Conservation (phyloP, 2,113 vertebrate genomes). For the Orthonyx spaldingii region DNA sequence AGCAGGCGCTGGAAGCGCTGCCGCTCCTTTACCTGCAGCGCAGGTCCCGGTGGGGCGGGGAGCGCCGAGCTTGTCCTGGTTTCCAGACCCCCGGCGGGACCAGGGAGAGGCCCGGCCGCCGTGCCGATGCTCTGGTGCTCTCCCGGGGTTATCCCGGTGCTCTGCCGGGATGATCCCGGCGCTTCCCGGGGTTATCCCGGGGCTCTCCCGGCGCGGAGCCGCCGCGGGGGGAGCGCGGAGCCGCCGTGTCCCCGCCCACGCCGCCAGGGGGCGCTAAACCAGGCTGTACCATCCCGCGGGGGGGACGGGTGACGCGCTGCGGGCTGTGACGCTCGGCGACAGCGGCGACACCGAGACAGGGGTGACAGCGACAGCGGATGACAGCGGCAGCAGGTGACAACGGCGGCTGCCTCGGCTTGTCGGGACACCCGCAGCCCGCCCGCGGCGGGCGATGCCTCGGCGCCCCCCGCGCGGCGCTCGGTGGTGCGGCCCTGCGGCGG, state of each 20-base stretch:
- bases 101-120: background rate
- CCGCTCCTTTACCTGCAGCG: background rate
- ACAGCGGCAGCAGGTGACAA: background rate
- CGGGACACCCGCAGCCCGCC: fast-evolving
- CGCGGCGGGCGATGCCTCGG: background rate
- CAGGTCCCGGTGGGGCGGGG: background rate
- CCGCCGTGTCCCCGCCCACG: fast-evolving
- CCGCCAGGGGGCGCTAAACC: background rate
- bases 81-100: background rate
- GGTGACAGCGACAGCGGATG: background rate
- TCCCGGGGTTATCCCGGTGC: background rate
- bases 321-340: background rate
- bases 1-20: background rate
- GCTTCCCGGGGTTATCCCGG: fast-evolving
- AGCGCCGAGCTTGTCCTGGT: too few relatives aligned
- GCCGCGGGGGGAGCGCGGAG: background rate
- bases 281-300: background rate
- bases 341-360: too few relatives aligned
- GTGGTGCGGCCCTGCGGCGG: background rate
- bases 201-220: background rate
- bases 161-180: background rate
- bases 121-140: background rate
- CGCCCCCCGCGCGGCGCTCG: background rate
- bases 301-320: fast-evolving
- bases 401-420: fast-evolving